phyloP scores from a whole-genome alignment of 1,140 invertebrate genomes.

The Zaprionus taronus region DNA sequence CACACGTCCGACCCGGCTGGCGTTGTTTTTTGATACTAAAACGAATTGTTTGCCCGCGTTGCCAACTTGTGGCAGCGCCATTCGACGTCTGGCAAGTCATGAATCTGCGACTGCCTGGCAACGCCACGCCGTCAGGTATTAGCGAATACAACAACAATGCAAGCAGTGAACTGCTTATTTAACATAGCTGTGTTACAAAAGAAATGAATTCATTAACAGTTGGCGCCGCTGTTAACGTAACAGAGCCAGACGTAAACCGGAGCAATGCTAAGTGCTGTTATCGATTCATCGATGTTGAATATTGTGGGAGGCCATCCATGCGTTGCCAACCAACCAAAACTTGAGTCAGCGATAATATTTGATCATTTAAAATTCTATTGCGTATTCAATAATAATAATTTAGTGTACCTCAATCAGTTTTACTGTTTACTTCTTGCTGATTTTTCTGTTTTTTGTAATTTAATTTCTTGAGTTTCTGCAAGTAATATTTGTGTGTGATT shows the following conservation, averaged over 20 bases:
- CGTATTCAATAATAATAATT: not conserved
- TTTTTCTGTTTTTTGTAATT: not conserved
- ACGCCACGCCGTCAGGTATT: too few relatives aligned
- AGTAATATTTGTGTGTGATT: too few relatives aligned
- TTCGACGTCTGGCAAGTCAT: too few relatives aligned
- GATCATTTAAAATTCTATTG: too few relatives aligned
- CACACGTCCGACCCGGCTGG: slow-evolving; percentile 26
- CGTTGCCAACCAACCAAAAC: not conserved
- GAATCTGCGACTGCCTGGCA: too few relatives aligned
- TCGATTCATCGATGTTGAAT: not conserved
- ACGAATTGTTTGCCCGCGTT: slow-evolving; percentile 16
- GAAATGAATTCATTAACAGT: slow-evolving; percentile 8
- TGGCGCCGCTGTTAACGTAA: slow-evolving; percentile 9
- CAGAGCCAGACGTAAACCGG: not conserved
- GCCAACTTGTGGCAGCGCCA: too few relatives aligned
- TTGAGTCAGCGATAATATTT: not conserved
- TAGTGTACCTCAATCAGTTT: too few relatives aligned
- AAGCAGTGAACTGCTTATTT: too few relatives aligned
- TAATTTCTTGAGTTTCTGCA: too few relatives aligned
- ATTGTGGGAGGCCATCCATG: not conserved
- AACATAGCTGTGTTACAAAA: too few relatives aligned
- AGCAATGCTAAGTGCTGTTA: slow-evolving; percentile 1
- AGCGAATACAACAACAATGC: too few relatives aligned
- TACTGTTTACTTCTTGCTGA: not conserved
- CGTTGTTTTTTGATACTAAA: slow-evolving; percentile 44